Percentiles rank a stretch among this genome's conserved stretches.
Evolutionary conservation across 2,113 vertebrate species (phyloP).

Genomic region (Casuarius casuarius): DNA sequence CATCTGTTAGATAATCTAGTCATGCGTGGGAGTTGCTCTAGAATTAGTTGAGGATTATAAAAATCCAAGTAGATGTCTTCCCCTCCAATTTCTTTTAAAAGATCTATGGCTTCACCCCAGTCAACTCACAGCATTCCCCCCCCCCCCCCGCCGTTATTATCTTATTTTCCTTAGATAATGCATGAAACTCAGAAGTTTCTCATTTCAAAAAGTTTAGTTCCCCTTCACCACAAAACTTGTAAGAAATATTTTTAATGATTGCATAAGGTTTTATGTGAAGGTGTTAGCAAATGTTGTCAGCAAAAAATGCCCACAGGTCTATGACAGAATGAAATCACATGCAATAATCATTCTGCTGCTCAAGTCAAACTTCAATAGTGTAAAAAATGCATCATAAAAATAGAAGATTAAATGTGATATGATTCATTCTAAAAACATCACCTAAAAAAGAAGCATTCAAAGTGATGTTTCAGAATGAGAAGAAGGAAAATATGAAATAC

Average conservation of each 20-base stretch:
- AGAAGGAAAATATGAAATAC: background rate
- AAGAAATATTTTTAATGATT: background rate
- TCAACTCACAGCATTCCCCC: background rate
- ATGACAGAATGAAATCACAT: background rate
- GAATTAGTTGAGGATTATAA: background rate
- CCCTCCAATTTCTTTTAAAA: background rate
- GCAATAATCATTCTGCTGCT: background rate
- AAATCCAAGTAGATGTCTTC: background rate
- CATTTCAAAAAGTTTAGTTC: background rate
- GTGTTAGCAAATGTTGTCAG: background rate
- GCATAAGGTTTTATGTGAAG: background rate
- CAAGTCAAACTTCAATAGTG: background rate
- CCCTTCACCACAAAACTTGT: background rate
- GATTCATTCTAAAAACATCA: conserved; percentile 5
- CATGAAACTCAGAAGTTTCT: background rate
- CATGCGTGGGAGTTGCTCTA: background rate
- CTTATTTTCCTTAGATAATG: background rate
- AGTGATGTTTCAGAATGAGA: background rate
- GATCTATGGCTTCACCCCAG: rapidly evolving
- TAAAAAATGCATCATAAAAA: background rate
- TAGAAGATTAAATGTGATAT: background rate
- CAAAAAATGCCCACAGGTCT: background rate
- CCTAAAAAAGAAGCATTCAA: background rate
- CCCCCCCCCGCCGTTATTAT: background rate
- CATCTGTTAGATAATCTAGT: background rate